Percentiles rank a stretch among this genome's conserved stretches.
phyloP scores from a whole-genome alignment of 2,113 vertebrate species.

The Scortum barcoo region DNA sequence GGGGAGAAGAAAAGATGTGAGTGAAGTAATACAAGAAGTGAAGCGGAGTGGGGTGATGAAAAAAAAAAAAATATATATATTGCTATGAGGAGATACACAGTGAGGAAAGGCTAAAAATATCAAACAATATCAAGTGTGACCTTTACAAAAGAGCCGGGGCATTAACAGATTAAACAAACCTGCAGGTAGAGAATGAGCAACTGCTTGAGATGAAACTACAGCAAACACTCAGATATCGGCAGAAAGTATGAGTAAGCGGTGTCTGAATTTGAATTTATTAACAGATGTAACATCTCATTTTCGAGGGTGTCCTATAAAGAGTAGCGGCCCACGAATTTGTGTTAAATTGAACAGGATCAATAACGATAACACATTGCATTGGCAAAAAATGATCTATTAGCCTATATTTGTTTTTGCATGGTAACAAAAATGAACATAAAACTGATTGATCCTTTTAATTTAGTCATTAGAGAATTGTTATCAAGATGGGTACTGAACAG shows the following conservation, averaged over 20 bases:
- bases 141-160: conserved; percentile 16
- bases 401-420: background rate
- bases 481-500: background rate
- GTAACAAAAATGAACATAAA: no score
- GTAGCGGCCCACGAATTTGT: background rate
- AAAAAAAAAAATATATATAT: no score
- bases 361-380: background rate
- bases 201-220: background rate
- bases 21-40: background rate
- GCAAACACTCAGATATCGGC: background rate
- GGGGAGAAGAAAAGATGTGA: background rate
- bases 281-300: no score
- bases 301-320: no score
- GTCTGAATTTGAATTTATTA: no score
- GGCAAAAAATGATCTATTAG: background rate
- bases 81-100: background rate
- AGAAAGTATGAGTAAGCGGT: background rate
- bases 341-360: background rate
- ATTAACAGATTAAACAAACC: conserved; percentile 23
- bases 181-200: background rate
- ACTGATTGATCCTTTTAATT: background rate
- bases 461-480: background rate
- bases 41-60: background rate
- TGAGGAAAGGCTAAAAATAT: conserved; percentile 3
- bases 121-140: conserved; percentile 23